Evolutionary conservation across 2,113 vertebrate species (phyloP).

Genomic region (Puffinus mauretanicus): DNA sequence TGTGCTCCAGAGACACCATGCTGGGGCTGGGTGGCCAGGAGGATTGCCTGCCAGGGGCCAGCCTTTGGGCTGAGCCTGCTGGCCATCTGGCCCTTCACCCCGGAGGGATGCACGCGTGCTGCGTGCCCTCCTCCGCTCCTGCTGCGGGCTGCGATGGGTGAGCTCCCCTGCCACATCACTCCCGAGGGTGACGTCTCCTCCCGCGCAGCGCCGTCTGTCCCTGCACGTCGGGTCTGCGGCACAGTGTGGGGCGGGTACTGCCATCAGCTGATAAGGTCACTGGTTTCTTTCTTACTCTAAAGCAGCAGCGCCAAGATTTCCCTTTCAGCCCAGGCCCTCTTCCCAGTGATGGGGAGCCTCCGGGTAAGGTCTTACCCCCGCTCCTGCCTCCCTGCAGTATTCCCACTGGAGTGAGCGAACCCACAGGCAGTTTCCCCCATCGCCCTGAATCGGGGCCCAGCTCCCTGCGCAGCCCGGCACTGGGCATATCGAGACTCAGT

Average conservation of each 20-base stretch:
- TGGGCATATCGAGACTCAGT: constrained; percentile 10
- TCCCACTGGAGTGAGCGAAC: neutral
- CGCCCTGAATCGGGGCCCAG: rapidly evolving
- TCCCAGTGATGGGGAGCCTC: neutral
- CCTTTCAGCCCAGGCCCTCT: neutral
- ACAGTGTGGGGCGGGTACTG: neutral
- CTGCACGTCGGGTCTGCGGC: neutral
- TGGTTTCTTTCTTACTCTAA: neutral
- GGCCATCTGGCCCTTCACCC: neutral
- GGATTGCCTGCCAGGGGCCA: neutral
- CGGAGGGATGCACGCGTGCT: rapidly evolving
- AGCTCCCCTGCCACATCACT: neutral
- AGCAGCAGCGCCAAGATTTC: neutral
- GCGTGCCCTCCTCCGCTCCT: neutral
- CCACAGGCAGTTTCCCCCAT: neutral
- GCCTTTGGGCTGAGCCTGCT: neutral
- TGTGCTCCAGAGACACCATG: rapidly evolving
- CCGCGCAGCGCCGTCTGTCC: rapidly evolving
- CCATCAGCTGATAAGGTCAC: neutral
- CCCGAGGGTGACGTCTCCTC: neutral
- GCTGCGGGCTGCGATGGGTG: neutral
- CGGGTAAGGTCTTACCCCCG: neutral
- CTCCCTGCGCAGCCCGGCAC: neutral
- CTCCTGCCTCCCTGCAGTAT: neutral
- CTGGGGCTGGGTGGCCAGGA: neutral